Conservation (phyloP, 2,888 invertebrate species). For the Stenchaetothrips biformis region DNA sequence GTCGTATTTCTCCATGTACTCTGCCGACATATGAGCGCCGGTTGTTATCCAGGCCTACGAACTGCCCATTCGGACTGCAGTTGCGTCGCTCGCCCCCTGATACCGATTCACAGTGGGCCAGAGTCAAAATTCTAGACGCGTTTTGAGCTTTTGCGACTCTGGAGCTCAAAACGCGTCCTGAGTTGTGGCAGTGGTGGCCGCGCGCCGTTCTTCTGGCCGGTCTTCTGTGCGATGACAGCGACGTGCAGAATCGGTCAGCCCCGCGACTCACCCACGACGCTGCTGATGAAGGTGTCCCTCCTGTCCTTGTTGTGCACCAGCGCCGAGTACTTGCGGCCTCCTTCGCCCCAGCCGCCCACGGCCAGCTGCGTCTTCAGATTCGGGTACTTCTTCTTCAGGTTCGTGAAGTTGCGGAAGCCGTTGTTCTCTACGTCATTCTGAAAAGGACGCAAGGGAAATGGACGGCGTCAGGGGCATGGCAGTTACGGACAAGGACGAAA, state of each 20-base stretch:
- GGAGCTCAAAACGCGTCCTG: no score
- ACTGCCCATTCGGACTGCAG: no score
- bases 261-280: constrained; percentile 61
- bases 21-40: constrained; percentile 45
- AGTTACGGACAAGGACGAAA: neutral
- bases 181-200: no score
- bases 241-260: constrained; percentile 30
- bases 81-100: no score
- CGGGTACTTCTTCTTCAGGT: constrained; percentile 64
- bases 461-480: neutral
- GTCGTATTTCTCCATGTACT: constrained; percentile 67
- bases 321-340: constrained; percentile 78
- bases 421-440: constrained; percentile 67
- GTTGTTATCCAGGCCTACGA: no score
- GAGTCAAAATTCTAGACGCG: no score
- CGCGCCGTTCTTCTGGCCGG: no score
- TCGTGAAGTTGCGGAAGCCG: constrained; percentile 76
- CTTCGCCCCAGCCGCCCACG: constrained; percentile 88
- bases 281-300: constrained; percentile 66
- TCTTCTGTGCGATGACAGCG: no score
- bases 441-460: neutral
- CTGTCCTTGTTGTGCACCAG: constrained; percentile 68
- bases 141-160: no score
- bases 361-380: constrained; percentile 72
- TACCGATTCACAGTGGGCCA: no score